These are phyloP conservation scores for Chauna torquata DNA, from an alignment of 2,113 vertebrate species.

Conservation along the genomic window DNA sequence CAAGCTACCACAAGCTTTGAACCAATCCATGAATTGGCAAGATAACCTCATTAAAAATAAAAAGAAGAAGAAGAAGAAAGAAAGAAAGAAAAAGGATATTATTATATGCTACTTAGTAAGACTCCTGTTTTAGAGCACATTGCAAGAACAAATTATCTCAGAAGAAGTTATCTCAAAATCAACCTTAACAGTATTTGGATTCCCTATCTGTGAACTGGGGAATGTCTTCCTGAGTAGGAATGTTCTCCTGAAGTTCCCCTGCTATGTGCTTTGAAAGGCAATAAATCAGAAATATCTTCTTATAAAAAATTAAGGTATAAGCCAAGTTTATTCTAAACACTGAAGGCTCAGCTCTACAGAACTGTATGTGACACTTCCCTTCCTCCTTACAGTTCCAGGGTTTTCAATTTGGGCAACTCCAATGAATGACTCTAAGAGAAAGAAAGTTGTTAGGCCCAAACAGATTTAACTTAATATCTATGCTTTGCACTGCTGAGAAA, in stretches of 20 bases:
- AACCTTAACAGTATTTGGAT: background rate
- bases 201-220: background rate
- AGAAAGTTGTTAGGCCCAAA: background rate
- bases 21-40: background rate
- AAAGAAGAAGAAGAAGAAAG: rapidly evolving
- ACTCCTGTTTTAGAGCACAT: background rate
- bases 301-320: background rate
- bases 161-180: background rate
- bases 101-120: background rate
- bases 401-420: background rate
- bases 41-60: background rate
- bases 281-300: background rate
- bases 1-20: background rate
- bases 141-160: background rate
- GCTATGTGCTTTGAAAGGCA: background rate
- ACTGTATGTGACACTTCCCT: background rate
- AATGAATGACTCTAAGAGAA: background rate
- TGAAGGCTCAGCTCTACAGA: background rate
- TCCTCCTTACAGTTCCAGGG: background rate
- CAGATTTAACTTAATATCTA: background rate
- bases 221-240: background rate
- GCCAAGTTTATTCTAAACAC: background rate
- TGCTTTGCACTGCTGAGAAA: background rate
- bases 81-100: background rate
- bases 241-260: background rate